A percentile compares a stretch with the other conserved stretches of the same genome.
These are phyloP conservation scores for Apostichopus leukothele DNA, from an alignment of 53 echinoderm and acorn worm species.

Conservation along the genomic window DNA sequence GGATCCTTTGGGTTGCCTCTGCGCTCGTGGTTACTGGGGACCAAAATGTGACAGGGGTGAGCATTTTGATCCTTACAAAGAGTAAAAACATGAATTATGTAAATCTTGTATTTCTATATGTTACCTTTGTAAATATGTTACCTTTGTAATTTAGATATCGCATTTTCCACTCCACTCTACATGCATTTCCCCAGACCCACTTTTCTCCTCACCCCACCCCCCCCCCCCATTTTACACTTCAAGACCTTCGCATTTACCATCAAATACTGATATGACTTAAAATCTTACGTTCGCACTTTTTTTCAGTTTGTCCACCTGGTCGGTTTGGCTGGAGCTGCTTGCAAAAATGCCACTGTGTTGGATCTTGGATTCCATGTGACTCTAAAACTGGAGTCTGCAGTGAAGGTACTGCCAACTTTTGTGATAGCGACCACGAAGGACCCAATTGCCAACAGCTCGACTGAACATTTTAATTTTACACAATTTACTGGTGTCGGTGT, in stretches of 20 bases:
- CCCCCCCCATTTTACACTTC: too few relatives aligned
- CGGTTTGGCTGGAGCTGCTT: conserved; percentile 28
- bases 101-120: neutral
- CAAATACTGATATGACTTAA: too few relatives aligned
- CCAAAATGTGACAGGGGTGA: conserved; percentile 29
- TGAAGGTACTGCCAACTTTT: neutral
- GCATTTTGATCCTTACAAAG: neutral
- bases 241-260: too few relatives aligned
- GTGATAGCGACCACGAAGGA: too few relatives aligned
- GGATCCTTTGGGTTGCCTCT: conserved; percentile 29
- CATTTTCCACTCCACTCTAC: too few relatives aligned
- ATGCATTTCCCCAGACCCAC: too few relatives aligned
- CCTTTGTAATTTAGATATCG: too few relatives aligned
- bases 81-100: neutral
- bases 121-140: too few relatives aligned
- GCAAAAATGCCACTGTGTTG: neutral
- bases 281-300: neutral
- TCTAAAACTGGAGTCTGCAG: conserved; percentile 1
- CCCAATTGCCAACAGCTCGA: too few relatives aligned
- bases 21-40: conserved; percentile 39
- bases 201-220: too few relatives aligned
- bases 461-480: too few relatives aligned
- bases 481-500: too few relatives aligned
- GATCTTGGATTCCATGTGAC: neutral
- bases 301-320: conserved; percentile 1